Evolutionary conservation across 2,888 invertebrate genomes (phyloP).

Genomic region (Caradrina kadenii): DNA sequence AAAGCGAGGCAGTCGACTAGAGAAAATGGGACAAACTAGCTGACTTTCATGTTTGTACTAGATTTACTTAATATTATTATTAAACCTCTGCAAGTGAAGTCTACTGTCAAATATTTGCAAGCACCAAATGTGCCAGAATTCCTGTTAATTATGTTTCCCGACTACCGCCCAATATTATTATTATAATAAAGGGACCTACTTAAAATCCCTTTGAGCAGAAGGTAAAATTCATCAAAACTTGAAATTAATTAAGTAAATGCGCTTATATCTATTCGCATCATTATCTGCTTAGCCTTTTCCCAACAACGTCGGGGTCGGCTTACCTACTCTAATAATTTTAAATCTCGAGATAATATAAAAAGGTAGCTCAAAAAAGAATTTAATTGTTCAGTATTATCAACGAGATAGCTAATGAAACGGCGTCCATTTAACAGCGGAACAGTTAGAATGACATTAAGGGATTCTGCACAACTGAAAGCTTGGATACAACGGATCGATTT

Average conservation of each 20-base stretch:
- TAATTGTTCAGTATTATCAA: slow-evolving; percentile 37
- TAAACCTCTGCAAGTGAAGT: background rate
- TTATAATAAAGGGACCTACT: no score
- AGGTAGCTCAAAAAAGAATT: slow-evolving; percentile 30
- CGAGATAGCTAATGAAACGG: slow-evolving; percentile 49
- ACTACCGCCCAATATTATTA: background rate
- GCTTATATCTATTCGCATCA: no score
- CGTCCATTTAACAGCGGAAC: slow-evolving; percentile 53
- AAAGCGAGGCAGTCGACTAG: slow-evolving; percentile 27
- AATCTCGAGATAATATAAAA: slow-evolving; percentile 21
- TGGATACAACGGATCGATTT: slow-evolving; percentile 49
- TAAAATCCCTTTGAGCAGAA: no score
- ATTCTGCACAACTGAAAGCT: slow-evolving; percentile 49
- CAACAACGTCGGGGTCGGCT: no score
- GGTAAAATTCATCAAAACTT: no score
- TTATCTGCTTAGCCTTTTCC: no score
- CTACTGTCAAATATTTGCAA: slow-evolving; percentile 9
- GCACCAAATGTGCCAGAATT: background rate
- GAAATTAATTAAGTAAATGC: no score
- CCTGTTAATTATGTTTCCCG: background rate
- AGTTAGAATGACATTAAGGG: slow-evolving; percentile 57
- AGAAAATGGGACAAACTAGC: slow-evolving; percentile 36
- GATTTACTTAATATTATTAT: slow-evolving; percentile 19
- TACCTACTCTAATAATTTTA: background rate
- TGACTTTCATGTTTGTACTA: slow-evolving; percentile 7